Evolutionary conservation across 2,888 invertebrate genomes (phyloP).

Genomic region (Sepiola atlantica): DNA sequence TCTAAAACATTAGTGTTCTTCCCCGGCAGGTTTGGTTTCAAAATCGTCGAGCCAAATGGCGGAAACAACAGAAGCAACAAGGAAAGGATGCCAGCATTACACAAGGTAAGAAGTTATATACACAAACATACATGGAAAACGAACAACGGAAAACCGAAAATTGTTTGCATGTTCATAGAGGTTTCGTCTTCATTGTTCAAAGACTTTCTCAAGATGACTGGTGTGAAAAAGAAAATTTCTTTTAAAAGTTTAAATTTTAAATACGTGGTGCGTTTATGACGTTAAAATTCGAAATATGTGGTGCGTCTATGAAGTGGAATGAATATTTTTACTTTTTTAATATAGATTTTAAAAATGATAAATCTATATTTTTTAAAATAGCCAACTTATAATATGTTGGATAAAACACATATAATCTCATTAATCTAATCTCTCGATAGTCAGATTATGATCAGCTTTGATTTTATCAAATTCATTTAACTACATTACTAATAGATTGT

Average conservation of each 20-base stretch:
- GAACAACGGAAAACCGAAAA: neutral
- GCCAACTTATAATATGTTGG: too few species aligned
- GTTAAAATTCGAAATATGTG: too few species aligned
- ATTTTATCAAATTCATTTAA: too few species aligned
- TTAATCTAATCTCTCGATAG: neutral
- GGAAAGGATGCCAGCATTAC: constrained; percentile 52
- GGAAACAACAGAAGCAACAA: constrained; percentile 66
- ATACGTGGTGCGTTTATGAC: too few species aligned
- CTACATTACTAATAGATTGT: too few species aligned
- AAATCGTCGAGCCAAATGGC: constrained; percentile 68
- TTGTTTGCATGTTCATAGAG: neutral
- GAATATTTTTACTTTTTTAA: too few species aligned
- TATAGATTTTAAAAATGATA: neutral
- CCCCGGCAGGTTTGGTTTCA: constrained; percentile 67
- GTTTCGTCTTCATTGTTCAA: neutral
- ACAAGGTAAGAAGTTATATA: constrained; percentile 48
- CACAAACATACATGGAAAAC: neutral
- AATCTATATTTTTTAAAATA: too few species aligned
- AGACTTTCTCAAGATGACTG: too few species aligned
- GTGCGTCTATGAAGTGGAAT: neutral
- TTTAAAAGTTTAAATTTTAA: too few species aligned
- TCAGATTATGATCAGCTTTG: too few species aligned
- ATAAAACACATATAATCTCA: too few species aligned
- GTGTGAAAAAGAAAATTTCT: too few species aligned
- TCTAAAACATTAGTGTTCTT: neutral